These are phyloP conservation scores for Scaptomyza polygonia DNA, from an alignment of 2,888 invertebrate genomes.

Conservation along the genomic window DNA sequence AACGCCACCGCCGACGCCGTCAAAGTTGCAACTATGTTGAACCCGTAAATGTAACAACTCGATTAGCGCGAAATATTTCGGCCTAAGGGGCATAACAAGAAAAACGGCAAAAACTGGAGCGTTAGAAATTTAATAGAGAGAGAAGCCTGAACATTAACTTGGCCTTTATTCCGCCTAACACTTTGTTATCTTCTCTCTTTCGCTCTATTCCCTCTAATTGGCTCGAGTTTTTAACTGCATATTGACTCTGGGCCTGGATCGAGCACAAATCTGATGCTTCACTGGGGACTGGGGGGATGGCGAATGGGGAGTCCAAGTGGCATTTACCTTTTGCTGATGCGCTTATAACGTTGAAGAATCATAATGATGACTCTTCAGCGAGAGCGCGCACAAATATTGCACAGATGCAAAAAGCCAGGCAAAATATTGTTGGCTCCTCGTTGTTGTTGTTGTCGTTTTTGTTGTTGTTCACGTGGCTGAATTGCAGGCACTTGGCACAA, in stretches of 20 bases:
- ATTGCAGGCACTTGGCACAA: conserved; percentile 66
- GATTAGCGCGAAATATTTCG: conserved; percentile 75
- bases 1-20: conserved; percentile 3
- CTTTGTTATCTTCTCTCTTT: conserved; percentile 28
- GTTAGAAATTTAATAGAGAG: conserved; percentile 45
- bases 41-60: conserved; percentile 77
- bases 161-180: conserved; percentile 54
- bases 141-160: conserved; percentile 45
- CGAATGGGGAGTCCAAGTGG: conserved; percentile 23
- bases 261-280: conserved; percentile 2
- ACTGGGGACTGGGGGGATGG: neutral
- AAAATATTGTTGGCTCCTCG: conserved; percentile 13
- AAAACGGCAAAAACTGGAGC: conserved; percentile 58
- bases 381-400: conserved; percentile 37
- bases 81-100: conserved; percentile 26
- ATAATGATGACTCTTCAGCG: conserved; percentile 39
- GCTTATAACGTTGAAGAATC: conserved; percentile 58
- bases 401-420: conserved; percentile 47
- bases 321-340: conserved; percentile 64
- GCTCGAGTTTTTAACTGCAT: conserved; percentile 69
- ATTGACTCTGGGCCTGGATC: conserved; percentile 42
- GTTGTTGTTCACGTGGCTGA: conserved; percentile 51
- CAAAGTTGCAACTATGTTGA: conserved; percentile 41
- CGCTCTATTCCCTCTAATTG: conserved; percentile 58
- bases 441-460: conserved; percentile 15